phyloP scores from a whole-genome alignment of 1,140 invertebrate genomes.

The Planococcus citri region DNA sequence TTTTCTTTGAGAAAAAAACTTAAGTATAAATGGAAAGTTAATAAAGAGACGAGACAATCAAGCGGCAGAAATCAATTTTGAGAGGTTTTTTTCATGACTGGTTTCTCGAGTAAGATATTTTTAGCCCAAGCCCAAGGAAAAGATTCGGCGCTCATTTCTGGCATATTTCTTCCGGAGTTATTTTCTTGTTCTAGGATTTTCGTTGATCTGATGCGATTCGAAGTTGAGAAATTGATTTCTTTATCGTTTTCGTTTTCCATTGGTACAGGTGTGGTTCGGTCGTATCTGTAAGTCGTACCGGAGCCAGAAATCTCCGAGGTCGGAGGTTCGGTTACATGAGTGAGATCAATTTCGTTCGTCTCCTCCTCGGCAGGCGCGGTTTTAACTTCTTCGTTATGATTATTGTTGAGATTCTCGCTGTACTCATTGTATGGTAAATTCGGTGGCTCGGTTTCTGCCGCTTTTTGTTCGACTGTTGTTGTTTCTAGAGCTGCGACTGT shows the following conservation, averaged over 20 bases:
- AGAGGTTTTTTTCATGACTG: conserved; percentile 28
- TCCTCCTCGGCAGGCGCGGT: conserved; percentile 10
- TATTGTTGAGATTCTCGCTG: conserved; percentile 13
- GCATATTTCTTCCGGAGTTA: not conserved
- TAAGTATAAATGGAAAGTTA: conserved; percentile 10
- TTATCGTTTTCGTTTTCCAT: conserved; percentile 10
- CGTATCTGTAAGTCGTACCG: conserved; percentile 7
- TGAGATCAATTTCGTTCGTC: conserved; percentile 15
- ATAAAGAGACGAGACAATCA: not conserved
- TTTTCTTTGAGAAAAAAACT: conserved; percentile 4
- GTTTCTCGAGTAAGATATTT: conserved; percentile 31
- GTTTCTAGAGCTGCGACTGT: conserved; percentile 25
- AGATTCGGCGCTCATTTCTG: conserved; percentile 1
- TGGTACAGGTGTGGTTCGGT: not conserved
- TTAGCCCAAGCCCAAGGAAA: conserved; percentile 31
- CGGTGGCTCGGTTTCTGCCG: conserved; percentile 16
- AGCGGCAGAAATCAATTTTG: conserved; percentile 22
- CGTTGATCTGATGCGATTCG: conserved; percentile 22
- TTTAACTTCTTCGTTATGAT: conserved; percentile 10
- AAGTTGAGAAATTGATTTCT: not conserved
- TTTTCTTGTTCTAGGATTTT: conserved; percentile 23
- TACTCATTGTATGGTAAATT: conserved; percentile 18
- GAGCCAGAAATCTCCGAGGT: conserved; percentile 6
- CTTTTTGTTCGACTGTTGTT: conserved; percentile 16
- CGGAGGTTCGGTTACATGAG: conserved; percentile 5